Conservation (phyloP, 2,113 vertebrate species). For the Dicrurus megarhynchus region DNA sequence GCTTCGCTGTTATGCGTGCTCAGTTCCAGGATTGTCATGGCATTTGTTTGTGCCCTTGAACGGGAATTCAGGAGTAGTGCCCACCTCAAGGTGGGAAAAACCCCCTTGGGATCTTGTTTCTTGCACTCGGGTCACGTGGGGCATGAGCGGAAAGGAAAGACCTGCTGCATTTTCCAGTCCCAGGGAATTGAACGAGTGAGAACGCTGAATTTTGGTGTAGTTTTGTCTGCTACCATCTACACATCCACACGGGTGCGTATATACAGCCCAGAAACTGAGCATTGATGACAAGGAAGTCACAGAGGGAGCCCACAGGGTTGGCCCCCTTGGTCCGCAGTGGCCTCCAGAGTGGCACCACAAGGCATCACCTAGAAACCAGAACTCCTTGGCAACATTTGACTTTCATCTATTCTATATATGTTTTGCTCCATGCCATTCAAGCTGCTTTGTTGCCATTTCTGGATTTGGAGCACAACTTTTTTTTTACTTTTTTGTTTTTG, state of each 20-base stretch:
- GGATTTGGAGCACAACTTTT: not conserved
- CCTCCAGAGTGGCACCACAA: not conserved
- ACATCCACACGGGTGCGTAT: not conserved
- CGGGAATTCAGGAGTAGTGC: not conserved
- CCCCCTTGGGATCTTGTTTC: not conserved
- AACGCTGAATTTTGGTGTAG: not conserved
- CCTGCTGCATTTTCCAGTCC: not conserved
- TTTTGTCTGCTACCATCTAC: slow-evolving; percentile 72
- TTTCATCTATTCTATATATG: not conserved
- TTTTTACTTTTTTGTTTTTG: no score
- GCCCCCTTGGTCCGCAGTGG: rapidly evolving
- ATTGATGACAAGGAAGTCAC: slow-evolving; percentile 30
- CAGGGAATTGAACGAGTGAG: not conserved
- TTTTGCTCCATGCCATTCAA: not conserved
- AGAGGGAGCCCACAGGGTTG: not conserved
- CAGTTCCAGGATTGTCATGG: not conserved
- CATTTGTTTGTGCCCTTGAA: not conserved
- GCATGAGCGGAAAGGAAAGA: not conserved
- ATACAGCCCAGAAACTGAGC: slow-evolving; percentile 40
- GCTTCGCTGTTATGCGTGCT: slow-evolving; percentile 35
- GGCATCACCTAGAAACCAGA: not conserved
- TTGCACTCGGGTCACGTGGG: not conserved
- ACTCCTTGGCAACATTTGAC: not conserved
- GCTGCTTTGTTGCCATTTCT: not conserved
- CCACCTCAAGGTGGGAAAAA: not conserved